A percentile compares a stretch with the other conserved stretches of the same genome.
phyloP scores from a whole-genome alignment of 2,797 vertebrate species.

The Morus bassanus region DNA sequence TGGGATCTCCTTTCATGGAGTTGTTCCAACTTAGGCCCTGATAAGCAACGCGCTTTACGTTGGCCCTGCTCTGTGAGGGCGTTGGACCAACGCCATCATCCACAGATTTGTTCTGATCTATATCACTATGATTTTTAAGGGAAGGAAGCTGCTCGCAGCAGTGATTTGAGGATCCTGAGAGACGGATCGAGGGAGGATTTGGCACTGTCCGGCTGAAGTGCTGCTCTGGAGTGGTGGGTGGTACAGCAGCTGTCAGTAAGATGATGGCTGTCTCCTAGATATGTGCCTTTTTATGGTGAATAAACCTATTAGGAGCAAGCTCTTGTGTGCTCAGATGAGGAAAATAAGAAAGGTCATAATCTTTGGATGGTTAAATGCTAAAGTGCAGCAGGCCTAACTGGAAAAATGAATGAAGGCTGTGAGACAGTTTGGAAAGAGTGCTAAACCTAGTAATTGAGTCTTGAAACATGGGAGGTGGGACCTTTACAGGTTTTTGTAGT shows the following conservation, averaged over 20 bases:
- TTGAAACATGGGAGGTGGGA: background rate
- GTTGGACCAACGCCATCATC: background rate
- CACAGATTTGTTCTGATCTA: background rate
- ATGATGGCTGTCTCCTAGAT: background rate
- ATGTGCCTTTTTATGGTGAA: background rate
- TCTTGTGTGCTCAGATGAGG: background rate
- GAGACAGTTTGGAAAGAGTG: background rate
- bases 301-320: background rate
- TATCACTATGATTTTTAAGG: background rate
- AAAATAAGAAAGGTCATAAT: background rate
- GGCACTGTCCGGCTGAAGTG: background rate
- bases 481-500: background rate
- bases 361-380: background rate
- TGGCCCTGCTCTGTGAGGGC: background rate
- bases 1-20: background rate
- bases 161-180: background rate
- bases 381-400: background rate
- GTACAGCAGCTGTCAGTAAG: background rate
- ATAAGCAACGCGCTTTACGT: rapidly evolving
- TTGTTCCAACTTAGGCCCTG: too few species aligned
- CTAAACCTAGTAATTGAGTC: background rate
- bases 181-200: background rate
- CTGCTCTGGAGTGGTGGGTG: background rate
- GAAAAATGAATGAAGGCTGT: background rate
- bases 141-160: background rate